Evolutionary conservation across 2,888 invertebrate species (phyloP).

Genomic region (Crocallis elinguaria): DNA sequence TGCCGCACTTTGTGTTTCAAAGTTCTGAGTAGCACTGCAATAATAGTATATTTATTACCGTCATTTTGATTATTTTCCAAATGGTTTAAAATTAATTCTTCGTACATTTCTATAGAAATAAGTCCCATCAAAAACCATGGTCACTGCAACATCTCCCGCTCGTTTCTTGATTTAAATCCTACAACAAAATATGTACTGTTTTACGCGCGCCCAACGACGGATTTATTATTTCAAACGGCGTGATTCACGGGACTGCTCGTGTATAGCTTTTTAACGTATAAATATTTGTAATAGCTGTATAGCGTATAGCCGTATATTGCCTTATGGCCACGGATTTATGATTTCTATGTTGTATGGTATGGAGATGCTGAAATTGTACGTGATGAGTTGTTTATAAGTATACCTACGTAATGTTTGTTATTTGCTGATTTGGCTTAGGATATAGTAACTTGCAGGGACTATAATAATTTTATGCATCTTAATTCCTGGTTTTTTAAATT

Average conservation of each 20-base stretch:
- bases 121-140: constrained; percentile 31
- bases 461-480: no score
- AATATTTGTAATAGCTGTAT: constrained; percentile 50
- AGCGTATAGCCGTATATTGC: constrained; percentile 22
- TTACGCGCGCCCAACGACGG: constrained; percentile 66
- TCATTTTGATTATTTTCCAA: no score
- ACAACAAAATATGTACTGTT: constrained; percentile 78
- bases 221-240: constrained; percentile 71
- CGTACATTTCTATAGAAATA: no score
- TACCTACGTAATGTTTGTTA: no score
- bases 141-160: constrained; percentile 53
- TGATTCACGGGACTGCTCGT: constrained; percentile 64
- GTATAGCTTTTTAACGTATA: constrained; percentile 61
- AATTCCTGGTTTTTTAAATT: no score
- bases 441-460: no score
- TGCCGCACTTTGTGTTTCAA: no score
- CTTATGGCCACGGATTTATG: constrained; percentile 40
- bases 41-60: no score
- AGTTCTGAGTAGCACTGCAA: no score
- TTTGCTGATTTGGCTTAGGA: neutral
- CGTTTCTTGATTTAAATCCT: constrained; percentile 73
- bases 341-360: constrained; percentile 23
- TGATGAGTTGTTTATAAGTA: constrained; percentile 2
- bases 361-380: constrained; percentile 3
- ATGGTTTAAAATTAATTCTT: no score